Base-by-base conservation (phyloP, 1,140 invertebrate species). In the Calephelis virginiensis region DNA sequence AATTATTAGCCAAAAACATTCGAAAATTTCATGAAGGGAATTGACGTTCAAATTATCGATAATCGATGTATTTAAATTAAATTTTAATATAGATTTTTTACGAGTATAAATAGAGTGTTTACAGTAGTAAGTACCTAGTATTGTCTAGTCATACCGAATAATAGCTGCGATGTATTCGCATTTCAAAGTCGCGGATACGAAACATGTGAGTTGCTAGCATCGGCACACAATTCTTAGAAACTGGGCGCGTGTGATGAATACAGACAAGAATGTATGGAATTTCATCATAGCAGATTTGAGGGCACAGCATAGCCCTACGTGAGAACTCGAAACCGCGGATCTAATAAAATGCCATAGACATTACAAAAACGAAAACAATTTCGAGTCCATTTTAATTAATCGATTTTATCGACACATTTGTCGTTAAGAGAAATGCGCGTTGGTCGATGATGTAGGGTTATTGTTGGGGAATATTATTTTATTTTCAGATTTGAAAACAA, bases 251-350 rank as follows among this genome's bases (percentile, higher is more conserved):
- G 86, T 89, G 86, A 84, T 85, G 89, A 89, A 91, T 91, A 91
- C 85, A 89, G 76, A 64, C 74, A 62, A 80, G 80, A 85, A 80
- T 77, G 81, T 73, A 48, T 72, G 80, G 86, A 86, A 89, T 91
- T 86, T 81, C 77, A 82, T 83, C 84, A 87, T 74, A 80, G 80
- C 81, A 87, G 86, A 91, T 91, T 89, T 86, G 77, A 90, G 82
- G 81, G 78, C 77, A 75, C 67, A 75, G 74, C 73, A 73, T 77
- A 67, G 50, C 70, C 48, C 63, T 76, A 83, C 80, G 82, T 89
- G 86, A 86, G 84, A 89, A 90, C 80, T 40, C 37, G 64, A 60
- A 73, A 70, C 69, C 74, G 67, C 14, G 60, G 67, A 59, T 71
- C 71, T 65, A 79, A 86, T 81, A 83, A 81, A 81, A 83, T 73